phyloP scores from a whole-genome alignment of 2,888 invertebrate species.

The Agrochola litura region DNA sequence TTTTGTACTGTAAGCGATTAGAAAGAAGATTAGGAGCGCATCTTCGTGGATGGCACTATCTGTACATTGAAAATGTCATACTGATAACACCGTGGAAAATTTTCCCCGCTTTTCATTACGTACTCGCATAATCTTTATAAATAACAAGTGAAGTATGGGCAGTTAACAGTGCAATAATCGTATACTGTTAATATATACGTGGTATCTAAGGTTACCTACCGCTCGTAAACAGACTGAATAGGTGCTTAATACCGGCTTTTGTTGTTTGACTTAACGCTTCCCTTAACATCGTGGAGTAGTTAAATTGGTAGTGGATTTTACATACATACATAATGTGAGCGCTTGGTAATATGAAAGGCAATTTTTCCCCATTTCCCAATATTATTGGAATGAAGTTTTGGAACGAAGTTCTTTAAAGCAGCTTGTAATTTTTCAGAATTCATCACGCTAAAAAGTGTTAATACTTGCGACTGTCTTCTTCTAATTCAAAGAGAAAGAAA shows the following conservation, averaged over 20 bases:
- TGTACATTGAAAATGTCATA: background rate
- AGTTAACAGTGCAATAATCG: conserved; percentile 52
- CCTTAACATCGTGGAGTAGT: background rate
- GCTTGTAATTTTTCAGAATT: too few relatives aligned
- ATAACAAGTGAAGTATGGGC: conserved; percentile 31
- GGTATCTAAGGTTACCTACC: conserved; percentile 22
- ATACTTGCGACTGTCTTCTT: too few relatives aligned
- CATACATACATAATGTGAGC: too few relatives aligned
- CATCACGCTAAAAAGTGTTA: too few relatives aligned
- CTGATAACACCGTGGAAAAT: conserved; percentile 33
- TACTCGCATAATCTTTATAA: conserved; percentile 37
- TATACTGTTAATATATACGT: conserved; percentile 46
- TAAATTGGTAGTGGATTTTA: background rate
- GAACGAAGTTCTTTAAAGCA: too few relatives aligned
- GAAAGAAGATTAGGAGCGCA: too few relatives aligned
- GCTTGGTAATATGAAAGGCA: too few relatives aligned
- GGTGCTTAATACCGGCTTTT: conserved; percentile 14
- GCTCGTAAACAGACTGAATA: conserved; percentile 43
- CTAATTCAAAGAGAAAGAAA: too few relatives aligned
- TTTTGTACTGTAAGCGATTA: too few relatives aligned
- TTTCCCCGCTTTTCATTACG: conserved; percentile 31
- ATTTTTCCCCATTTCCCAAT: too few relatives aligned
- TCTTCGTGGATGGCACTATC: too few relatives aligned
- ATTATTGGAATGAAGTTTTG: too few relatives aligned
- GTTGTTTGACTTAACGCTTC: conserved; percentile 17